Base-by-base conservation (phyloP, 2,113 vertebrate species). In the Thomomys bottae region DNA sequence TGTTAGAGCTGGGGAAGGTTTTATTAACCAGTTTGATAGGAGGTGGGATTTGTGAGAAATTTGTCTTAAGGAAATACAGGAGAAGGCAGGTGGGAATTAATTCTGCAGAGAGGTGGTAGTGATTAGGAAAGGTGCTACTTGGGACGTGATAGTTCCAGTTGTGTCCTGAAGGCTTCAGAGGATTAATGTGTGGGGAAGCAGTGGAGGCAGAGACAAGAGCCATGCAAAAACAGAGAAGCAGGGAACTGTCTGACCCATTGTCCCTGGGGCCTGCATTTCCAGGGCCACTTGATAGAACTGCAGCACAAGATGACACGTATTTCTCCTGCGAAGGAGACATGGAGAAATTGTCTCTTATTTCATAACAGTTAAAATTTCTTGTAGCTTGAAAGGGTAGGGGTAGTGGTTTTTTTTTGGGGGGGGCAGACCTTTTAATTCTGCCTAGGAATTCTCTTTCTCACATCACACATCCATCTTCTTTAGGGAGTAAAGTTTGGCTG, bases 341-440 rank as follows among this genome's bases (percentile, higher is more conserved):
- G 12, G 54, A 64, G 42, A 34, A 23, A 36, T 72, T 80, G 10
- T 76, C 49, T 42, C 23, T 61, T 8, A 7, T 0, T 90, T 78
- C 12, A 14, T 73, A 61, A 61, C n/a, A 54, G 38, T 90, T 75
- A 67, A 1, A 75, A 49, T 67, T 93, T 95, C 61, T 80, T 85
- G 49, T 45, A 36, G 38, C 42, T 32, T n/a, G 63, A 77, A 42
- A 59, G 36, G 20, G 63, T 34, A 6, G 42, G 45, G n/a, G 57
- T 26, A 67, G 40, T 83, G 63, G 61, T 45, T 80, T 92, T 92
- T 73, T 70, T 8, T n/a, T n/a, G n/a, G n/a, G n/a, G 67, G 57
- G 59, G 57, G 32, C 11, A 77, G 23, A 8, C 34, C n/a, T 38
- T 90, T 87, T 91, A 80, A 75, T 88, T 66, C 84, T 75, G 17